Conservation (phyloP, 2,113 vertebrate genomes). For the Pangasianodon gigas region DNA sequence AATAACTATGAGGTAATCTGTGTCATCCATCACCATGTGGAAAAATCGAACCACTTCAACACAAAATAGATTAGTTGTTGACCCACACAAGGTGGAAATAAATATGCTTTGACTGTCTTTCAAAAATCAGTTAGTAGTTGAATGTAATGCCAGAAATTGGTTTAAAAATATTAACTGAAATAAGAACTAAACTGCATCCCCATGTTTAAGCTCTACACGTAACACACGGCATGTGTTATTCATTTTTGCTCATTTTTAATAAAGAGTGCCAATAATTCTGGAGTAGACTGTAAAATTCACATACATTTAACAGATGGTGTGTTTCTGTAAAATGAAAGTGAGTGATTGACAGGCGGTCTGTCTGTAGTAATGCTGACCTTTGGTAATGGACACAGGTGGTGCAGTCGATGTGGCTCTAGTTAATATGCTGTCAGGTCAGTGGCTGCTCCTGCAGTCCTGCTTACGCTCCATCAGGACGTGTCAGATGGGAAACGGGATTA, state of each 20-base stretch:
- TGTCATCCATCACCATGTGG: background rate
- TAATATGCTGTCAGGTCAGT: constrained; percentile 20
- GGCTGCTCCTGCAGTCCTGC: constrained; percentile 10
- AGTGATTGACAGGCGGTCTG: constrained; percentile 42
- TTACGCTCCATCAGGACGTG: constrained; percentile 22
- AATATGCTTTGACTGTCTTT: background rate
- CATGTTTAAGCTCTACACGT: background rate
- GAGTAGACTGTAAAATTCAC: background rate
- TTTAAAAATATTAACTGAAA: background rate
- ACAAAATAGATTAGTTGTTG: background rate
- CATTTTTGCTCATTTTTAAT: background rate
- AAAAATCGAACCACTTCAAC: background rate
- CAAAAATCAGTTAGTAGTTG: background rate
- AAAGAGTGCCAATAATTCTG: background rate
- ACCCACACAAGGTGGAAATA: background rate
- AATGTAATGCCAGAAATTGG: background rate
- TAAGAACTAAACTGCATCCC: background rate
- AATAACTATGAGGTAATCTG: background rate
- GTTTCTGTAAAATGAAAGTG: constrained; percentile 10
- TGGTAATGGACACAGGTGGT: constrained; percentile 47
- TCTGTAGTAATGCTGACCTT: constrained; percentile 42
- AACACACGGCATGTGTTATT: background rate
- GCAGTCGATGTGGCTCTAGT: constrained; percentile 17
- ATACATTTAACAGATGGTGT: background rate
- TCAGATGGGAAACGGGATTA: background rate